Evolutionary conservation across 2,888 invertebrate species (phyloP).

Genomic region (Apotomis betuletana): DNA sequence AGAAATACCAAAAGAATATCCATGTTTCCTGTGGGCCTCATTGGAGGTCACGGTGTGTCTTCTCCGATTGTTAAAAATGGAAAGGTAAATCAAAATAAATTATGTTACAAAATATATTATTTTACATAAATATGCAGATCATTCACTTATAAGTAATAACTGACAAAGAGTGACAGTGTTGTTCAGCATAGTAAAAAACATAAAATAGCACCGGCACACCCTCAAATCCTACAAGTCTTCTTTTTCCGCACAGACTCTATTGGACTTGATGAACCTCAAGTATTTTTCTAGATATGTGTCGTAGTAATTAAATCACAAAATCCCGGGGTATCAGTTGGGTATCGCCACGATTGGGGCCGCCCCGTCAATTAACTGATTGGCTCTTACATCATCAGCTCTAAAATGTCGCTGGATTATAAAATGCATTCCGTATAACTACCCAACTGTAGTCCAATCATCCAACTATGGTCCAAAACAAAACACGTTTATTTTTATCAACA

Average conservation of each 20-base stretch:
- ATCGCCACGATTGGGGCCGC: slow-evolving; percentile 11
- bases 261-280: background rate
- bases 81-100: slow-evolving; percentile 60
- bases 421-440: too few relatives aligned
- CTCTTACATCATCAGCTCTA: background rate
- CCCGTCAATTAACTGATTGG: slow-evolving; percentile 32
- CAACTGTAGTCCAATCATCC: too few relatives aligned
- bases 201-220: too few relatives aligned
- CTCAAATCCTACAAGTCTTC: too few relatives aligned
- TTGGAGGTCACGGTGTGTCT: slow-evolving; percentile 87
- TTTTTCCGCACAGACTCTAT: too few relatives aligned
- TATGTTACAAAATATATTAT: too few relatives aligned
- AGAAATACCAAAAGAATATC: slow-evolving; percentile 88
- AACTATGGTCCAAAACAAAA: too few relatives aligned
- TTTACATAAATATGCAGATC: too few relatives aligned
- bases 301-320: slow-evolving; percentile 3
- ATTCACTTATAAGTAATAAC: too few relatives aligned
- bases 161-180: too few relatives aligned
- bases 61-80: slow-evolving; percentile 86
- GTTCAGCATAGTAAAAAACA: too few relatives aligned
- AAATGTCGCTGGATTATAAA: slow-evolving; percentile 2
- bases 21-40: slow-evolving; percentile 92
- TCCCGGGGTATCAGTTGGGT: slow-evolving; percentile 15
- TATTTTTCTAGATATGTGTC: background rate
- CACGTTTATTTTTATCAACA: too few relatives aligned